phyloP scores from a whole-genome alignment of 1,140 invertebrate species.

The Diprion similis region DNA sequence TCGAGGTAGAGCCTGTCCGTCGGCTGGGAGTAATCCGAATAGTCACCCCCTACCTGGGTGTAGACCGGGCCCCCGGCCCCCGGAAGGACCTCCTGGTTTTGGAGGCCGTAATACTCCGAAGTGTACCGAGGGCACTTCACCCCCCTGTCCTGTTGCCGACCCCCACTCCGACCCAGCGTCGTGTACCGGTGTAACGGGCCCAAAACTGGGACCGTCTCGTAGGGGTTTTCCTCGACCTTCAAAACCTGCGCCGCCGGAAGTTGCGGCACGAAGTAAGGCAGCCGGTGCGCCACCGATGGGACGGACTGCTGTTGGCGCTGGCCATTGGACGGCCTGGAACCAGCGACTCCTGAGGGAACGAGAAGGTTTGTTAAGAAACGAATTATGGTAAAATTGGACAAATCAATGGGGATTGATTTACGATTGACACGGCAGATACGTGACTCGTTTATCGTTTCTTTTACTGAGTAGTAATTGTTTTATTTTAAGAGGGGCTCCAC shows the following conservation, averaged over 20 bases:
- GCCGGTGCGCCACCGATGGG: conserved; percentile 56
- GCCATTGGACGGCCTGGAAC: conserved; percentile 42
- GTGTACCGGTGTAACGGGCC: conserved; percentile 56
- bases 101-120: conserved; percentile 46
- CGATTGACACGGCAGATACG: no score
- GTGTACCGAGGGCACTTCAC: conserved; percentile 41
- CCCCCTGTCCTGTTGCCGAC: background rate
- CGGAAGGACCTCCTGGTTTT: conserved; percentile 36
- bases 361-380: background rate
- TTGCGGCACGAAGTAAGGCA: conserved; percentile 61
- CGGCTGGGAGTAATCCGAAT: conserved; percentile 47
- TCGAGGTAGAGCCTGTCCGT: conserved; percentile 47
- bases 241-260: conserved; percentile 51
- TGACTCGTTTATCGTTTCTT: no score
- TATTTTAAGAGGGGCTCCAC: no score
- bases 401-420: background rate
- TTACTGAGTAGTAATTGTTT: no score
- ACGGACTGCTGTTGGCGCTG: conserved; percentile 54
- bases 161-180: conserved; percentile 37
- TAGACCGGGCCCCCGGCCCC: conserved; percentile 34
- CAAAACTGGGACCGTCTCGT: conserved; percentile 66
- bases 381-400: background rate
- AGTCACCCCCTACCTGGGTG: conserved; percentile 38
- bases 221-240: conserved; percentile 56
- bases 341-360: conserved; percentile 47